Base-by-base conservation (phyloP, 2,888 invertebrate genomes). In the Troides oblongomaculatus region DNA sequence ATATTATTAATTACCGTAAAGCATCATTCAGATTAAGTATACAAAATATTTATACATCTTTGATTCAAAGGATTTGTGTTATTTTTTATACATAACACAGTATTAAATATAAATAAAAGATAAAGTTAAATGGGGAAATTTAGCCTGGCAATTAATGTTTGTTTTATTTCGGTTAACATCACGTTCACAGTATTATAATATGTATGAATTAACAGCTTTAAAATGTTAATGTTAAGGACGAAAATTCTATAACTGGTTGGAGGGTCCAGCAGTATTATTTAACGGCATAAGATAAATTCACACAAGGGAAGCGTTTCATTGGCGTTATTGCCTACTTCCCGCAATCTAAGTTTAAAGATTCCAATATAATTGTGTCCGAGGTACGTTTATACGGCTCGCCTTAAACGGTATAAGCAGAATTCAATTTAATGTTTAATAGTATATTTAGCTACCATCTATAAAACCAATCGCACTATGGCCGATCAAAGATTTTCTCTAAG, bases 291-390 rank as follows among this genome's bases (percentile, higher is more conserved):
- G 68, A 70, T 72, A 73, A 71, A 72, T 71, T 66, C 67, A 66
- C 69, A 69, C 64, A 65, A 62, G 66, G 68, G 65, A 72, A 72
- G 66, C 67, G 69, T 72, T 71, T 56, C 61, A 65, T 64, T 63
- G 64, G 57, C 71, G 57, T 73, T 69, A 67, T 69, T 72, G 68
- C 67, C 72, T 59, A 72, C 69, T 73, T 65, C 65, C 69, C 63
- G 60, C 58, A 64, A 68, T 60, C 25, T 39, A 64, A 68, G 60
- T 68, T 68, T 60, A 68, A 39, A 66, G 56, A 68, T 71, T 72
- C 56, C 71, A 69, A 71, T 72, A 71, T 72, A 73, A 72, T 71
- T 69, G 65, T 65, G 65, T 63, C 56, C 62, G 30, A 56, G 64
- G 43, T 62, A 53, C 62, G 58, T 68, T 72, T 71, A 61, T 71